phyloP scores from a whole-genome alignment of 2,113 vertebrate species.

The Oxygymnocypris stewartii region DNA sequence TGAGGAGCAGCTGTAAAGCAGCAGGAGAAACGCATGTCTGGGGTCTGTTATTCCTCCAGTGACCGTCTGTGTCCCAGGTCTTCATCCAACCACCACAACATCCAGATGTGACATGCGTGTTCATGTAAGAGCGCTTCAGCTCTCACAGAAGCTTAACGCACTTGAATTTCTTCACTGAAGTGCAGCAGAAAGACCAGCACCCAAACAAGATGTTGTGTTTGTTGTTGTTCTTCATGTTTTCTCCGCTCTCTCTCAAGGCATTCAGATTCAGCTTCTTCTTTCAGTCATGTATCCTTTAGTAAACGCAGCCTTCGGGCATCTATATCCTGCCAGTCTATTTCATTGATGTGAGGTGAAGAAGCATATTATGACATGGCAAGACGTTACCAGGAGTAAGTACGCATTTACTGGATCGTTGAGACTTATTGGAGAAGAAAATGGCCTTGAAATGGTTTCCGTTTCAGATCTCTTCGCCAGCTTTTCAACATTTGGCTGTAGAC shows the following conservation, averaged over 20 bases:
- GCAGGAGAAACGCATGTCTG: neutral
- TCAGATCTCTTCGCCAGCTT: neutral
- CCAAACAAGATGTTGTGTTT: neutral
- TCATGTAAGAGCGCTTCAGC: neutral
- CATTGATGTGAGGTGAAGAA: neutral
- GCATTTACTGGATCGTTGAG: neutral
- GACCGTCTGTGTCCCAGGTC: neutral
- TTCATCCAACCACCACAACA: constrained; percentile 3
- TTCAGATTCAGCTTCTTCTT: constrained; percentile 4
- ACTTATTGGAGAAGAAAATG: neutral
- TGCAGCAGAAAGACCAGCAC: neutral
- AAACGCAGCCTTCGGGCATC: neutral
- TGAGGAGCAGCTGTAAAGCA: constrained; percentile 24
- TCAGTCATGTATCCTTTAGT: neutral
- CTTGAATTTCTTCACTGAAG: neutral
- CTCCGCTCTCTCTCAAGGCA: neutral
- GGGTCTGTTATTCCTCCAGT: neutral
- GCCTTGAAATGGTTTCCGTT: neutral
- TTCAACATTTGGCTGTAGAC: neutral
- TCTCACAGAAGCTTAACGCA: neutral
- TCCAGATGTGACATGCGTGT: neutral
- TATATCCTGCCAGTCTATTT: neutral
- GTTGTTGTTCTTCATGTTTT: neutral
- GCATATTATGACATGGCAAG: neutral
- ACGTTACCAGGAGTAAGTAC: neutral